These are phyloP conservation scores for Passerina amoena DNA, from an alignment of 2,113 vertebrate species.

Conservation along the genomic window DNA sequence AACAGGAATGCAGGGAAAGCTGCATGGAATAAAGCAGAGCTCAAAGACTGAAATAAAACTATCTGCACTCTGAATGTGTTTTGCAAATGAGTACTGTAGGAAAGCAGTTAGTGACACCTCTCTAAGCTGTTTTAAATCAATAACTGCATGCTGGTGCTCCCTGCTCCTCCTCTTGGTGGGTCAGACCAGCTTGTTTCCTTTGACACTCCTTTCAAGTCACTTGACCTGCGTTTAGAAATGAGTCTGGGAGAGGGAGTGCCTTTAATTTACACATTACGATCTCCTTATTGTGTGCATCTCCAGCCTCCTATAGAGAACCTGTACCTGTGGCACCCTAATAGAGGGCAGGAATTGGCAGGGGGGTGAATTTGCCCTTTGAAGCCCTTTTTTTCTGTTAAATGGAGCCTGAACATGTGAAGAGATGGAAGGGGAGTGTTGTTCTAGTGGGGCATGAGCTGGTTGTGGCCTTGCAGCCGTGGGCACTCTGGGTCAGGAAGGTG, in stretches of 20 bases:
- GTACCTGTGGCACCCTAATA: background rate
- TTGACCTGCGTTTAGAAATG: slow-evolving; percentile 25
- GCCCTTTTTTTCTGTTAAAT: background rate
- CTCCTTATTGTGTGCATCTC: background rate
- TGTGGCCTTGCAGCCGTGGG: background rate
- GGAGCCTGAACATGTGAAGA: background rate
- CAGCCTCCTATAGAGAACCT: background rate
- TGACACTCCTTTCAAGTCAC: background rate
- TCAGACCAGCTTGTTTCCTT: background rate
- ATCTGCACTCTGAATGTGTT: background rate
- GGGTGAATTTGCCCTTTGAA: background rate
- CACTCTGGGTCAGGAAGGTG: background rate
- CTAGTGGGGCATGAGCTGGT: background rate
- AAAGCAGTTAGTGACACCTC: background rate
- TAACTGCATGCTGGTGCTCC: background rate
- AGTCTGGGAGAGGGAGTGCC: background rate
- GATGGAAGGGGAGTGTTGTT: accelerated
- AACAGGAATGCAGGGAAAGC: background rate
- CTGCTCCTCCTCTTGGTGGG: background rate
- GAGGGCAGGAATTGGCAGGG: background rate
- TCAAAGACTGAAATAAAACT: background rate
- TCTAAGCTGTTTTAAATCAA: background rate
- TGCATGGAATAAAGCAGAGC: background rate
- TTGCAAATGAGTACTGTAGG: background rate
- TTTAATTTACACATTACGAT: background rate